Percentiles rank a stretch among this genome's conserved stretches.
phyloP scores from a whole-genome alignment of 64 coral and sea anemone genomes.

The Stichodactyla mertensii region DNA sequence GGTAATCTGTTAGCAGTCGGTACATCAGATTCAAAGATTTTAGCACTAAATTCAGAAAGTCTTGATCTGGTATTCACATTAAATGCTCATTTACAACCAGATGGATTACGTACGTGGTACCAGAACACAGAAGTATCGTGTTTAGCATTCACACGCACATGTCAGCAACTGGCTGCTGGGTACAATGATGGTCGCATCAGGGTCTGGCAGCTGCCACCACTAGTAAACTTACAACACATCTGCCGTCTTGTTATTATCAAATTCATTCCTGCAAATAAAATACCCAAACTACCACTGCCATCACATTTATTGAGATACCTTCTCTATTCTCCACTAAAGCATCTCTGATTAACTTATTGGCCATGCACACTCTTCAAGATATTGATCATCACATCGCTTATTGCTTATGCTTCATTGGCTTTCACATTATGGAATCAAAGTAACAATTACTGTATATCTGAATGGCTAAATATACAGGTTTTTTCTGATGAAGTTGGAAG shows the following conservation, averaged over 20 bases:
- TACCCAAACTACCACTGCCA: slow-evolving; percentile 74
- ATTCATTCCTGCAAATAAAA: slow-evolving; percentile 70
- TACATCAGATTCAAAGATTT: slow-evolving; percentile 85
- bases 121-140: slow-evolving; percentile 92
- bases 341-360: slow-evolving; percentile 29
- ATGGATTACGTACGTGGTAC: slow-evolving; percentile 87
- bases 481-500: too few relatives aligned
- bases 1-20: slow-evolving; percentile 79
- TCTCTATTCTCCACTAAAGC: slow-evolving; percentile 81
- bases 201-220: slow-evolving; percentile 72
- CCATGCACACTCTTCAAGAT: too few relatives aligned
- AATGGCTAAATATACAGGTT: too few relatives aligned
- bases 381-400: too few relatives aligned
- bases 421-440: too few relatives aligned
- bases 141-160: slow-evolving; percentile 84
- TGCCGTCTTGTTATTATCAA: slow-evolving; percentile 82
- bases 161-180: slow-evolving; percentile 84
- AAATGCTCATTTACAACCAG: slow-evolving; percentile 82
- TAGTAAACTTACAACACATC: slow-evolving; percentile 85
- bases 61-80: slow-evolving; percentile 64
- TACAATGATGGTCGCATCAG: slow-evolving; percentile 88
- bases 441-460: too few relatives aligned
- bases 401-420: too few relatives aligned
- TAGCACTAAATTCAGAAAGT: slow-evolving; percentile 80
- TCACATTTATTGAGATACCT: slow-evolving; percentile 80